Base-by-base conservation (phyloP, 1,140 invertebrate genomes). In the Chelonus insularis region DNA sequence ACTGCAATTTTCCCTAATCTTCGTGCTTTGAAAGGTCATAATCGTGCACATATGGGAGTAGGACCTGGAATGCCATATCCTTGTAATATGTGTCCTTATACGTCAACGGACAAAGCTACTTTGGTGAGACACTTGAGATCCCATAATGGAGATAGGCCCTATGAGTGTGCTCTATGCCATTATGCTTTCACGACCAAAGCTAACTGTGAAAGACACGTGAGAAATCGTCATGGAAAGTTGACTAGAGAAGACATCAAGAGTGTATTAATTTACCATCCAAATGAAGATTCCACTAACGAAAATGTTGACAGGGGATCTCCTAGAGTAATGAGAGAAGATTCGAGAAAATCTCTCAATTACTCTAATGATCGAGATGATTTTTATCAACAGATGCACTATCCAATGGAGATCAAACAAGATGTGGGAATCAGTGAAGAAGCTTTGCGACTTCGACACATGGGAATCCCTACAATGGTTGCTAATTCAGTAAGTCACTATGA, bases 171-270 rank as follows among this genome's bases (percentile, higher is more conserved):
- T 0, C 85, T 97, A 1, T 98, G 96, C 77, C 93, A 94, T 68
- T 97, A 94, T 69, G 94, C 95, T 1, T 98, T 98, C 77, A 98
- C 96, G 1, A 98, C 96, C 0, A 97, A 98, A 79, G 88, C 92
- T 0, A 95, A 95, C 68, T 95, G 92, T 71, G 92, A 95, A 76
- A 79, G 92, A 0, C 92, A 98, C 84, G 83, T 98, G 73, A 83
- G 95, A 72, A 92, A 98, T 83, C 83, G 93, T 1, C 96, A 98
- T 72, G 88, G 90, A 0, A 91, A 95, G 82, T 83, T 88, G 43
- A 86, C 88, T 2, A 86, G 93, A 45, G 91, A 95, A 58, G 93
- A 95, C 64, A 88, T 96, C 0, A 94, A 95, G 72, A 88, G 87
- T 37, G 87, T 89, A 2, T 90, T 96, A 50, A 91, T 93, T 43